phyloP scores from a whole-genome alignment of 2,888 invertebrate species.

The Polydrusus tereticollis region DNA sequence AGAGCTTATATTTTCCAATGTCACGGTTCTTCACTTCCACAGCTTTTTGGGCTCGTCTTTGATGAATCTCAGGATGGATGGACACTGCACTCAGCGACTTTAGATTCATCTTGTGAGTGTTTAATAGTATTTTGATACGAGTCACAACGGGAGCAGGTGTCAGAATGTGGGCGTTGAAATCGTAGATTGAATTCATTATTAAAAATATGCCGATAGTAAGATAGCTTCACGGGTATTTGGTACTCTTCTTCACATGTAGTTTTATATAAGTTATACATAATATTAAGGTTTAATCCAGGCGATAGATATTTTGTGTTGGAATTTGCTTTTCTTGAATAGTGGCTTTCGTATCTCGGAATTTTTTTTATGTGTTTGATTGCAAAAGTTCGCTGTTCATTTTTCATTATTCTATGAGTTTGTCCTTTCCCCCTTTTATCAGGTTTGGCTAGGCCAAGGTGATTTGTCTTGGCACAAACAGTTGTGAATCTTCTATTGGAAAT shows the following conservation, averaged over 20 bases:
- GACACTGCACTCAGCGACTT: not conserved
- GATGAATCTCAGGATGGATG: slow-evolving; percentile 18
- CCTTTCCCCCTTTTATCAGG: slow-evolving; percentile 6
- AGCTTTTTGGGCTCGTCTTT: slow-evolving; percentile 3
- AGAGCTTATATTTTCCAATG: slow-evolving; percentile 16
- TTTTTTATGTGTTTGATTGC: slow-evolving; percentile 14
- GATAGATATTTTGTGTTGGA: slow-evolving; percentile 14
- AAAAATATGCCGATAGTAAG: slow-evolving; percentile 27
- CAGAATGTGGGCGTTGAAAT: slow-evolving; percentile 29
- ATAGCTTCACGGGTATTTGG: slow-evolving; percentile 8
- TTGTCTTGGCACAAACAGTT: slow-evolving; percentile 18
- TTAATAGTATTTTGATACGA: slow-evolving; percentile 19
- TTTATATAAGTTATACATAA: slow-evolving; percentile 10
- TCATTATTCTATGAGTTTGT: slow-evolving; percentile 13
- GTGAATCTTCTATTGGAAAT: slow-evolving; percentile 21
- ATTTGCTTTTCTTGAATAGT: slow-evolving; percentile 18
- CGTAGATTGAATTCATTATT: slow-evolving; percentile 15
- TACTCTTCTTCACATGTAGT: slow-evolving; percentile 10
- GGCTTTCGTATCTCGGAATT: not conserved
- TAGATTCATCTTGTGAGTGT: slow-evolving; percentile 26
- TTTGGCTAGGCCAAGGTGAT: not conserved
- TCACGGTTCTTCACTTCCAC: slow-evolving; percentile 21
- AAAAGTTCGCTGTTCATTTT: not conserved
- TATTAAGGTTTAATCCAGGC: slow-evolving; percentile 9
- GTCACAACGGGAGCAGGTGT: slow-evolving; percentile 15